Percentiles rank a stretch among this genome's conserved stretches.
Conservation (phyloP, 2,888 invertebrate species). For the Stegophylla sp. region DNA sequence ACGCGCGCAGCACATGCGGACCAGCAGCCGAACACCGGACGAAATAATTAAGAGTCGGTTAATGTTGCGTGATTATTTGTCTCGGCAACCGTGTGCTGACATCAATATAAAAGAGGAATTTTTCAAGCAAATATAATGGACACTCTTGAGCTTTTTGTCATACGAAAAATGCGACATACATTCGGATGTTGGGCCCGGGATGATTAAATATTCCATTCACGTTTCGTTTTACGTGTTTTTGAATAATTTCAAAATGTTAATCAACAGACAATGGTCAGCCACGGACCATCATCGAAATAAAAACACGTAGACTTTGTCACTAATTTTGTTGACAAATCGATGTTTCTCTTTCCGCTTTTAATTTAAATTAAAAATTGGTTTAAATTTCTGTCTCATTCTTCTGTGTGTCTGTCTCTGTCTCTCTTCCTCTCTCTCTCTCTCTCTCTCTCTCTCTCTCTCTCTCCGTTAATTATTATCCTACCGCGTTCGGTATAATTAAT, state of each 20-base stretch:
- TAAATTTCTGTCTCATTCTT: not conserved
- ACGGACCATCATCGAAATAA: conserved; percentile 3
- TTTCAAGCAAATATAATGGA: not conserved
- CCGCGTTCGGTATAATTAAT: too few relatives aligned
- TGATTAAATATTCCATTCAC: conserved; percentile 41
- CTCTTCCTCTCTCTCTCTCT: not conserved
- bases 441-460: too few relatives aligned
- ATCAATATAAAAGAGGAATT: conserved; percentile 9
- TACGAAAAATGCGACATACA: conserved; percentile 4
- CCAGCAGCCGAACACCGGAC: not conserved
- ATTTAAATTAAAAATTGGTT: conserved; percentile 10
- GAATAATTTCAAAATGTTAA: conserved; percentile 50
- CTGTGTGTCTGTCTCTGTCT: too few relatives aligned
- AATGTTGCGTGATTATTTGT: conserved; percentile 3
- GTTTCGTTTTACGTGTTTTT: conserved; percentile 50
- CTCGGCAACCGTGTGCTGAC: not conserved
- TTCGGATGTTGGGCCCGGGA: not conserved
- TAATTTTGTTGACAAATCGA: conserved; percentile 44
- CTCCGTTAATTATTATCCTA: too few relatives aligned
- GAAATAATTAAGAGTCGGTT: conserved; percentile 16
- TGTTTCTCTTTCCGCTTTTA: not conserved
- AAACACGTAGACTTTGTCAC: conserved; percentile 5
- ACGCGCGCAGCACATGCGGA: not conserved
- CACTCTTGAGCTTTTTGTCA: conserved; percentile 11
- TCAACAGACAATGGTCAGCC: conserved; percentile 43